Percentiles rank a stretch among this genome's conserved stretches.
Evolutionary conservation across 2,113 vertebrate species (phyloP).

Genomic region (Anolis carolinensis): DNA sequence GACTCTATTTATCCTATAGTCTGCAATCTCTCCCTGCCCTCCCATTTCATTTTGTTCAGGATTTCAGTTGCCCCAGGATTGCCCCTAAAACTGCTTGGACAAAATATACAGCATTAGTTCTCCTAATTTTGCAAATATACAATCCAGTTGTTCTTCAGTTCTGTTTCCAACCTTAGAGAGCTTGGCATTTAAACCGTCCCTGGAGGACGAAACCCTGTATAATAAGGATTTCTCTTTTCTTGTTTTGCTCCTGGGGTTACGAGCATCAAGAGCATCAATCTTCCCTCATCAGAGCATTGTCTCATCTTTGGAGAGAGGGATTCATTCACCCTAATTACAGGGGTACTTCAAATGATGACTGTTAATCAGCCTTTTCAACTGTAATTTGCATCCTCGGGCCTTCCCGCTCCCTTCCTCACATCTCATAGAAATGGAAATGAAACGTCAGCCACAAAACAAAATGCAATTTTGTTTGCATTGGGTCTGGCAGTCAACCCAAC

Average conservation of each 20-base stretch:
- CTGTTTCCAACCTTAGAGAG: not conserved
- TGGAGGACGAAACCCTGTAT: not conserved
- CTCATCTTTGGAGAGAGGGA: not conserved
- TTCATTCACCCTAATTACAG: not conserved
- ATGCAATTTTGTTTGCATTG: not conserved
- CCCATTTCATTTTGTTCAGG: too few relatives aligned
- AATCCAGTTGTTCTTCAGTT: not conserved
- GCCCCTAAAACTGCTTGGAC: too few relatives aligned
- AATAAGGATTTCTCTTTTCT: not conserved
- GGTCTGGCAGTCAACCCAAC: not conserved
- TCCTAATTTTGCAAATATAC: not conserved
- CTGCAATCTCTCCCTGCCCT: too few relatives aligned
- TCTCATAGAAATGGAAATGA: conserved; percentile 3
- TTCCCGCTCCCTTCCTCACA: not conserved
- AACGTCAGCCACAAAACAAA: not conserved
- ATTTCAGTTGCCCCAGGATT: too few relatives aligned
- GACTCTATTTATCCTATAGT: too few relatives aligned
- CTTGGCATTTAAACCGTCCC: not conserved
- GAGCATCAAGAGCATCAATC: not conserved
- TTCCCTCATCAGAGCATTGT: not conserved
- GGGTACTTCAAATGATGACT: not conserved
- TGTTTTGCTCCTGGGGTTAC: not conserved
- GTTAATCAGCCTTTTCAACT: not conserved
- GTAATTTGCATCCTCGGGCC: not conserved
- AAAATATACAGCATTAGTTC: too few relatives aligned